phyloP scores from a whole-genome alignment of 2,888 invertebrate genomes.

The Seira ritae region DNA sequence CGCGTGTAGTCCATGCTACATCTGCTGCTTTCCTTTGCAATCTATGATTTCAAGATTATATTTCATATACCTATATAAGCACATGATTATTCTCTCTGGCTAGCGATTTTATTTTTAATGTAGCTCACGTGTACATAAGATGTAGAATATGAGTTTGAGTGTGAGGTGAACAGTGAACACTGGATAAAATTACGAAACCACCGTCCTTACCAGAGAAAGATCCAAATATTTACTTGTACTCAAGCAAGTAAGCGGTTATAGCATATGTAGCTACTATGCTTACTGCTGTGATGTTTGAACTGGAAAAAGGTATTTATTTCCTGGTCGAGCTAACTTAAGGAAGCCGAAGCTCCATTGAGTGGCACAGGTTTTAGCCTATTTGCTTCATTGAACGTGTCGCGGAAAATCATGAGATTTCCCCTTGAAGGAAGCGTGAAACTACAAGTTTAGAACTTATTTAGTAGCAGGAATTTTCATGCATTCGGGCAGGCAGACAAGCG shows the following conservation, averaged over 20 bases:
- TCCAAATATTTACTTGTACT: not conserved
- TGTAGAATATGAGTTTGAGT: not conserved
- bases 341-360: not conserved
- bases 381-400: slow-evolving; percentile 8
- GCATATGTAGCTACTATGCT: too few relatives aligned
- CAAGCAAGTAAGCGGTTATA: too few relatives aligned
- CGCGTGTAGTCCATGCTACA: not conserved
- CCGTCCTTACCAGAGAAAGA: not conserved
- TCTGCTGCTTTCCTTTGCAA: slow-evolving; percentile 24
- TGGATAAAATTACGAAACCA: not conserved
- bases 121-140: not conserved
- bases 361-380: not conserved
- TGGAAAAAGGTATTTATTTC: slow-evolving; percentile 7
- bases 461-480: not conserved
- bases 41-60: not conserved
- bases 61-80: not conserved
- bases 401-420: not conserved
- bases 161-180: too few relatives aligned
- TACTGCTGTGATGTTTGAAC: too few relatives aligned
- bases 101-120: not conserved
- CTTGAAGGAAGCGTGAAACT: not conserved
- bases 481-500: not conserved
- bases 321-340: not conserved
- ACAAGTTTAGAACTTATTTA: not conserved
- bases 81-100: not conserved